phyloP scores from a whole-genome alignment of 2,797 vertebrate genomes.

The Crax fasciolata region DNA sequence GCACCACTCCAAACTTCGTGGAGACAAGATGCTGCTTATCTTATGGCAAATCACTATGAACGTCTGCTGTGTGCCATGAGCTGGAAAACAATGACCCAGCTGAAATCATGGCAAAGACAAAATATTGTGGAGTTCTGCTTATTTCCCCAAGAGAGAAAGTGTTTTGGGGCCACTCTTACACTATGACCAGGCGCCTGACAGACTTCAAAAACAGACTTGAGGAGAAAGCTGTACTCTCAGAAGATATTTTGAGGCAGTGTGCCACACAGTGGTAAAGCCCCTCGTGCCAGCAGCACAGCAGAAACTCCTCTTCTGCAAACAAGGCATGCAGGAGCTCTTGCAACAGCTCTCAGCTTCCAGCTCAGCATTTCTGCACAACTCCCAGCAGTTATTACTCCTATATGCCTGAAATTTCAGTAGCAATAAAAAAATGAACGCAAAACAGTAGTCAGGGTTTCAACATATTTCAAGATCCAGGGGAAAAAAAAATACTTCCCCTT shows the following conservation, averaged over 20 bases:
- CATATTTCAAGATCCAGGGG: background rate
- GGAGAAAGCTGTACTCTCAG: background rate
- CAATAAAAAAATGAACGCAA: background rate
- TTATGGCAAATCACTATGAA: background rate
- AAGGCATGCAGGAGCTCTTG: background rate
- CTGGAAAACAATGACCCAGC: background rate
- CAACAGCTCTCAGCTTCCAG: background rate
- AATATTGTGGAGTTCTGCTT: background rate
- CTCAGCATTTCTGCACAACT: background rate
- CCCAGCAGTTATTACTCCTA: background rate
- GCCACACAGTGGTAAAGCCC: fast-evolving
- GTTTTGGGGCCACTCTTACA: background rate
- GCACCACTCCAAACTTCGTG: background rate
- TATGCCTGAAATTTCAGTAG: background rate
- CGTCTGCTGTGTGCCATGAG: background rate
- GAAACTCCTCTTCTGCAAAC: background rate
- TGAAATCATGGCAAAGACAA: background rate
- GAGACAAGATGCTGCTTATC: background rate
- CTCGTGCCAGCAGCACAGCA: background rate
- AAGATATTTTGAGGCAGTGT: background rate
- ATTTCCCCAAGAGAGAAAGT: background rate
- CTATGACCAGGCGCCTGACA: background rate
- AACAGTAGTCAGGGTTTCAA: background rate
- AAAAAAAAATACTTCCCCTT: background rate
- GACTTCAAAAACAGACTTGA: background rate